Conservation (phyloP, 2,888 invertebrate species). For the Caenorhabditis sulstoni region DNA sequence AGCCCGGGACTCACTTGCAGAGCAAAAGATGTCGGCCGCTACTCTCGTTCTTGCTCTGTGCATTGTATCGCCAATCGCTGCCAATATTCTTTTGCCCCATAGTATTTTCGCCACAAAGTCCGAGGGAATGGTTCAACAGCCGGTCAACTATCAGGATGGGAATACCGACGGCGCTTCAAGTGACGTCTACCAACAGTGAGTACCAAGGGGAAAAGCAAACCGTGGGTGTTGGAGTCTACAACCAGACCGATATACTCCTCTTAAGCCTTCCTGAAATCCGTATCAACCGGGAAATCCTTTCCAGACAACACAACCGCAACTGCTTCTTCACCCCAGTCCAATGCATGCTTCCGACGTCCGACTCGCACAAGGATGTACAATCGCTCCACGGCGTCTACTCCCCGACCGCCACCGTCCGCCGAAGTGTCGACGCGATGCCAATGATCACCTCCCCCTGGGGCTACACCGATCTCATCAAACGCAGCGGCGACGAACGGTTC, state of each 20-base stretch:
- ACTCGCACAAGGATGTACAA: slow-evolving; percentile 56
- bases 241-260: too few relatives aligned
- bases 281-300: slow-evolving; percentile 8
- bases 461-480: slow-evolving; percentile 56
- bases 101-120: slow-evolving; percentile 36
- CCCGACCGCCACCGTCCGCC: slow-evolving; percentile 39
- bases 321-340: slow-evolving; percentile 63
- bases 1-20: slow-evolving; percentile 6
- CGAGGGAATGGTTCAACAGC: slow-evolving; percentile 20
- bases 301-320: slow-evolving; percentile 48
- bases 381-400: slow-evolving; percentile 57
- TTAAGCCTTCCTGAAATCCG: not conserved
- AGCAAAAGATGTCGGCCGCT: slow-evolving; percentile 1
- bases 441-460: slow-evolving; percentile 53
- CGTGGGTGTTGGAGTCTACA: too few relatives aligned
- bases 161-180: not conserved
- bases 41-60: slow-evolving; percentile 5
- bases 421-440: slow-evolving; percentile 37
- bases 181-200: slow-evolving; percentile 30
- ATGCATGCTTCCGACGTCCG: slow-evolving; percentile 52
- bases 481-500: slow-evolving; percentile 42
- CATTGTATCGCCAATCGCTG: slow-evolving; percentile 1
- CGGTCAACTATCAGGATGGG: not conserved
- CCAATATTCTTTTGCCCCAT: slow-evolving; percentile 53
- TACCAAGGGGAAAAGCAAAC: not conserved